Percentiles rank a stretch among this genome's conserved stretches.
phyloP scores from a whole-genome alignment of 2,113 vertebrate species.

The Epinephelus fuscoguttatus region DNA sequence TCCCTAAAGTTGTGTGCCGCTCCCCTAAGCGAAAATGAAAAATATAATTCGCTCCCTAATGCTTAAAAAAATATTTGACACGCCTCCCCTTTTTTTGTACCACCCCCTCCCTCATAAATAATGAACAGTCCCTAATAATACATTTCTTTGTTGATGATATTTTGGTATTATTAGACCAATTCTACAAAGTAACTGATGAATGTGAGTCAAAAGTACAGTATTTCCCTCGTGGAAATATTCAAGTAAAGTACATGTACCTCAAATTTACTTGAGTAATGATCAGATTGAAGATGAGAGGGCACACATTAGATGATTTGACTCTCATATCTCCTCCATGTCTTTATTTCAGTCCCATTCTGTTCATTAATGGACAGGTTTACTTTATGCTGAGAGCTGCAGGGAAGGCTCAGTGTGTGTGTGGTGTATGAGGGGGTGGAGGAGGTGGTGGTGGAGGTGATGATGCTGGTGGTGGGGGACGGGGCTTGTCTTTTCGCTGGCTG shows the following conservation, averaged over 20 bases:
- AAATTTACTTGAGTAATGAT: background rate
- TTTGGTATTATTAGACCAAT: too few relatives aligned
- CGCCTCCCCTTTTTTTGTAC: too few relatives aligned
- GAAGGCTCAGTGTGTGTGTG: slow-evolving; percentile 1
- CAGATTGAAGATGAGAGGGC: slow-evolving; percentile 3
- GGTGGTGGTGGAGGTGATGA: slow-evolving; percentile 8
- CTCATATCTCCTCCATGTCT: background rate
- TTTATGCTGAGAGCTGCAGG: slow-evolving; percentile 37
- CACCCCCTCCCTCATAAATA: too few relatives aligned
- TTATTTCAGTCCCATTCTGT: slow-evolving; percentile 33
- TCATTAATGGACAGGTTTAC: slow-evolving; percentile 20
- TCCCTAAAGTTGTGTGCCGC: too few relatives aligned
- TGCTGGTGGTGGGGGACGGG: slow-evolving; percentile 15
- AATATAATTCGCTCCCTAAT: too few relatives aligned
- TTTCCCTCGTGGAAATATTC: background rate
- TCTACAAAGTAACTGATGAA: too few relatives aligned
- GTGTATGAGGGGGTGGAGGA: background rate
- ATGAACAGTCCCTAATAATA: too few relatives aligned
- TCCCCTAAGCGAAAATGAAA: too few relatives aligned
- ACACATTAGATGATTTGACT: background rate
- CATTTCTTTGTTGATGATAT: too few relatives aligned
- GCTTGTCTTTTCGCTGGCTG: slow-evolving; percentile 26
- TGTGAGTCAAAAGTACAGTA: too few relatives aligned
- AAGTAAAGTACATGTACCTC: background rate
- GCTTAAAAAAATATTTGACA: too few relatives aligned